Evolutionary conservation across 2,797 vertebrate species (phyloP).

Genomic region (Falco cherrug): DNA sequence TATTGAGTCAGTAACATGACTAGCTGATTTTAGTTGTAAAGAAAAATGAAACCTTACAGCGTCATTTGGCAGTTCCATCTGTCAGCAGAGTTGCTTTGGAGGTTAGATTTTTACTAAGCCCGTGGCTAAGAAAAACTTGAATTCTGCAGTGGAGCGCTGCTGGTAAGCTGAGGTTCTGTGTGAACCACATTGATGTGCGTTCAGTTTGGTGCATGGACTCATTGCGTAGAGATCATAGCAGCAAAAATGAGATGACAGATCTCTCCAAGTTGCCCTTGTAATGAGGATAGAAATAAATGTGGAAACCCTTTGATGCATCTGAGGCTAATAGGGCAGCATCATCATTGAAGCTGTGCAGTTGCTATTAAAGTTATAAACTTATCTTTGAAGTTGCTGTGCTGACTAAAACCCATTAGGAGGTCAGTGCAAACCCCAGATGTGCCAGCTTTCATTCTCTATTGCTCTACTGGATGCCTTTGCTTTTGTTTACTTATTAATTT

Average conservation of each 20-base stretch:
- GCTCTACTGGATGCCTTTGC: neutral
- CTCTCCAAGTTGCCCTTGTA: neutral
- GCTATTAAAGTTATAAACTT: neutral
- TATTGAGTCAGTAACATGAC: neutral
- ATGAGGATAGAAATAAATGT: neutral
- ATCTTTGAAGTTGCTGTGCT: neutral
- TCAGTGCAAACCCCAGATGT: neutral
- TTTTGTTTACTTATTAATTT: neutral
- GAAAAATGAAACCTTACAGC: neutral
- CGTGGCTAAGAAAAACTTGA: neutral
- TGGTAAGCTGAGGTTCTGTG: fast-evolving
- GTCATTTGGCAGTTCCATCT: neutral
- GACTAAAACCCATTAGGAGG: neutral
- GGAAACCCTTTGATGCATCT: neutral
- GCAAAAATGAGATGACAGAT: neutral
- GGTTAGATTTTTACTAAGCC: neutral
- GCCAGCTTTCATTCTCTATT: neutral
- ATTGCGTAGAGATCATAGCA: neutral
- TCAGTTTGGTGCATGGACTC: neutral
- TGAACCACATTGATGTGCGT: fast-evolving
- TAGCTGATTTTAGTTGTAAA: neutral
- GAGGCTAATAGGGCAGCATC: neutral
- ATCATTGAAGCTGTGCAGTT: neutral
- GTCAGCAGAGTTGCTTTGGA: neutral
- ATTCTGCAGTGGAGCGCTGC: neutral